Percentiles rank a stretch among this genome's conserved stretches.
Evolutionary conservation across 2,113 vertebrate genomes (phyloP).

Genomic region (Anoura caudifer): DNA sequence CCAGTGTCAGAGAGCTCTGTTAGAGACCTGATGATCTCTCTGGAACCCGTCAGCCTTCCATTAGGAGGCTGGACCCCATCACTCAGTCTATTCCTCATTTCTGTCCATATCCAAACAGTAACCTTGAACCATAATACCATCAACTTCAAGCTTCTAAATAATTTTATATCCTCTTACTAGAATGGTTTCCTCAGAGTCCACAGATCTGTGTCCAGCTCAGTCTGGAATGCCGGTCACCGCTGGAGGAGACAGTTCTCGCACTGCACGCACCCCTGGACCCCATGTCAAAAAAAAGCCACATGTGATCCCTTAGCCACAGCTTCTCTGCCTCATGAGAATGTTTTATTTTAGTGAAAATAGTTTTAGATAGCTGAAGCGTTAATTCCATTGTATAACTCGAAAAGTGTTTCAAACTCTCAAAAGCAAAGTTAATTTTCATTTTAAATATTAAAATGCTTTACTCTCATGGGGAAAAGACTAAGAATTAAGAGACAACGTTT

Average conservation of each 20-base stretch:
- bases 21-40: neutral
- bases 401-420: constrained; percentile 8
- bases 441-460: constrained; percentile 5
- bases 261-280: accelerated
- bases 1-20: neutral
- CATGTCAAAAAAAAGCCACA: neutral
- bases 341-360: neutral
- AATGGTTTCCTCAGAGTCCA: neutral
- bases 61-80: accelerated
- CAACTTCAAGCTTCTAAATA: neutral
- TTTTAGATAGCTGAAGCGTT: neutral
- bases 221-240: accelerated
- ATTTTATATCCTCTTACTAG: neutral
- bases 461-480: neutral
- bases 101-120: neutral
- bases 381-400: neutral
- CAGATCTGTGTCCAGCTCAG: neutral
- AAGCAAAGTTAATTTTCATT: neutral
- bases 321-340: no score
- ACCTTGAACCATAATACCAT: neutral
- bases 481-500: neutral
- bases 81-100: no score
- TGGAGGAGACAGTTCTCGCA: neutral
- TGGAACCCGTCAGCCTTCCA: neutral
- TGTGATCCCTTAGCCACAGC: neutral